Evolutionary conservation across 64 coral and sea anemone genomes (phyloP).

Genomic region (Dendrophyllia cribrosa): DNA sequence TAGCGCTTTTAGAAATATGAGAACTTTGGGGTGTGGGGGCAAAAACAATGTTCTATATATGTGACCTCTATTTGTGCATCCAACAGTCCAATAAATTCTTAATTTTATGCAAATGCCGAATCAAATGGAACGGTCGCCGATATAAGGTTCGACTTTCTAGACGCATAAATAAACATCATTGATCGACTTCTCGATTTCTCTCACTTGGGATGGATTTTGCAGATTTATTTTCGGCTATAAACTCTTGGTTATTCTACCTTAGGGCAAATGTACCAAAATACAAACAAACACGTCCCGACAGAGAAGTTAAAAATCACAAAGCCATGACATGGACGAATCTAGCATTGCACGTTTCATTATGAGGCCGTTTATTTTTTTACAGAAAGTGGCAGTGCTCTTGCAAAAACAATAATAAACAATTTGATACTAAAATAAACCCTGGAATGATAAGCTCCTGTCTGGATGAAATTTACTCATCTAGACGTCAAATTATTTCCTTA

Average conservation of each 20-base stretch:
- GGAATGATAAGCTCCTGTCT: not conserved
- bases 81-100: slow-evolving; percentile 28
- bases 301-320: not conserved
- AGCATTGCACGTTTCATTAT: not conserved
- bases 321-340: not conserved
- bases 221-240: slow-evolving; percentile 2
- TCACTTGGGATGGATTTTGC: not conserved
- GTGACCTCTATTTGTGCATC: not conserved
- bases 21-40: slow-evolving; percentile 38
- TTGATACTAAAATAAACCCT: not conserved
- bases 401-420: slow-evolving; percentile 9
- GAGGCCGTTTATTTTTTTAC: not conserved
- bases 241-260: not conserved
- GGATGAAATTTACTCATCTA: not conserved
- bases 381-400: not conserved
- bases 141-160: not conserved
- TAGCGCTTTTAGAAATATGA: slow-evolving; percentile 21
- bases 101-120: slow-evolving; percentile 39
- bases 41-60: not conserved
- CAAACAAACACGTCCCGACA: not conserved
- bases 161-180: not conserved
- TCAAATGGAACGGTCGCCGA: not conserved
- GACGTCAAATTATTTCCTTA: not conserved
- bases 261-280: not conserved
- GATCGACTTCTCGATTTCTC: not conserved